Percentiles rank a stretch among this genome's conserved stretches.
These are phyloP conservation scores for Ranitomeya imitator DNA, from an alignment of 2,113 vertebrate genomes.

Conservation along the genomic window DNA sequence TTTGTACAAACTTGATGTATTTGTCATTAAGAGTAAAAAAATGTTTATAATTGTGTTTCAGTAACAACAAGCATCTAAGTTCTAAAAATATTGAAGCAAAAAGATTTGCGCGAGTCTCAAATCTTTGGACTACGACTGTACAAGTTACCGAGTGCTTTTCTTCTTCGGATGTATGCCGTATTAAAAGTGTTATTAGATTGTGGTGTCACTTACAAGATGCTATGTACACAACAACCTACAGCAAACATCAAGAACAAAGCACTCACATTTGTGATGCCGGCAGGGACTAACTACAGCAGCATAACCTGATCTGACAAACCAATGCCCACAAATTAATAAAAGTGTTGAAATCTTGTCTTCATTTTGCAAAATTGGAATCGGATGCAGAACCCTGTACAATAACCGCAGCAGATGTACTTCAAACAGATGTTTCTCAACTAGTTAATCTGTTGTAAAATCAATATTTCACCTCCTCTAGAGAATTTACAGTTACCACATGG, in stretches of 20 bases:
- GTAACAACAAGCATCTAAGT: no score
- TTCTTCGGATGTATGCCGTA: not conserved
- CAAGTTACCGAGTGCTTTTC: not conserved
- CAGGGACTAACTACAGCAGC: not conserved
- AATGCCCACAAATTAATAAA: not conserved
- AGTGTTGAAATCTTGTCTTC: not conserved
- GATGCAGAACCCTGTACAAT: not conserved
- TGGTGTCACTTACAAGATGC: no score
- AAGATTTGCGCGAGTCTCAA: no score
- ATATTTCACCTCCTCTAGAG: slow-evolving; percentile 4
- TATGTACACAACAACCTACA: no score
- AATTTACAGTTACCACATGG: slow-evolving; percentile 10
- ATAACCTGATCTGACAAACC: not conserved
- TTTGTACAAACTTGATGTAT: no score
- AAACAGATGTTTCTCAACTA: slow-evolving; percentile 25
- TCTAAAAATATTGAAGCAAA: no score
- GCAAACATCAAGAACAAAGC: not conserved
- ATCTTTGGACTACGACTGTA: no score
- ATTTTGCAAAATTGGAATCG: not conserved
- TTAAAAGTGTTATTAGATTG: not conserved
- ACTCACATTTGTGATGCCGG: not conserved
- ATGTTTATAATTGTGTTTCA: no score
- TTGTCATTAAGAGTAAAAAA: no score
- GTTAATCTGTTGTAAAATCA: slow-evolving; percentile 1
- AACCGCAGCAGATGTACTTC: not conserved